Conservation (phyloP, 2,888 invertebrate species). For the Shargacucullia verbasci region DNA sequence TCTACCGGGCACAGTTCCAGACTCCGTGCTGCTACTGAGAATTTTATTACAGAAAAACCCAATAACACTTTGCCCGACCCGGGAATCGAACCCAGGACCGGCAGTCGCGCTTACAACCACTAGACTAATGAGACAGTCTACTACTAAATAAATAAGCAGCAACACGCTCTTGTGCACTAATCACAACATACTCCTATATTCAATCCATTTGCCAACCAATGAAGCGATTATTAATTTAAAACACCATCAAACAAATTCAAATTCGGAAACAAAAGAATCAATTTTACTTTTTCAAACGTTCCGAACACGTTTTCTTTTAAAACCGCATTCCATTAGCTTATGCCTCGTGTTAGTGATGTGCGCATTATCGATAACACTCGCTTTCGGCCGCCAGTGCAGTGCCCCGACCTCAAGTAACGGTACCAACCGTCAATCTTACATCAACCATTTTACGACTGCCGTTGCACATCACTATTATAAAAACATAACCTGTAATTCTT, state of each 20-base stretch:
- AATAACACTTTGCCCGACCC: too few species aligned
- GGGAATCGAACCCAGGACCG: too few species aligned
- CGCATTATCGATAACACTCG: constrained; percentile 78
- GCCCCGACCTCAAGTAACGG: constrained; percentile 79
- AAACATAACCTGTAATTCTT: constrained; percentile 60
- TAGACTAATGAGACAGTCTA: too few species aligned
- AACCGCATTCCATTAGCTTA: constrained; percentile 81
- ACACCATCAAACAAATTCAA: constrained; percentile 32
- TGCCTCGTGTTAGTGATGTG: constrained; percentile 75
- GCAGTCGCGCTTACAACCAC: too few species aligned
- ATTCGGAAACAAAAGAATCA: constrained; percentile 56
- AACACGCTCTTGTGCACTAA: background rate
- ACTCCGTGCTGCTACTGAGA: too few species aligned
- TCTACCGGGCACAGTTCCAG: too few species aligned
- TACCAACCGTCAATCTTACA: constrained; percentile 79
- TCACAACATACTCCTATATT: background rate
- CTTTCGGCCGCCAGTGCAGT: constrained; percentile 76
- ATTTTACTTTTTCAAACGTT: constrained; percentile 57
- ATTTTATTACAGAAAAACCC: too few species aligned
- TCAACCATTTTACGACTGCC: constrained; percentile 73
- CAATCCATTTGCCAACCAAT: constrained; percentile 5
- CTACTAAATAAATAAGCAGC: too few species aligned
- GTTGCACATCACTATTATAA: constrained; percentile 65
- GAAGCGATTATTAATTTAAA: constrained; percentile 43
- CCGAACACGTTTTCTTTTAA: constrained; percentile 77